Evolutionary conservation across 2,888 invertebrate genomes (phyloP).

Genomic region (Phasia obesa): DNA sequence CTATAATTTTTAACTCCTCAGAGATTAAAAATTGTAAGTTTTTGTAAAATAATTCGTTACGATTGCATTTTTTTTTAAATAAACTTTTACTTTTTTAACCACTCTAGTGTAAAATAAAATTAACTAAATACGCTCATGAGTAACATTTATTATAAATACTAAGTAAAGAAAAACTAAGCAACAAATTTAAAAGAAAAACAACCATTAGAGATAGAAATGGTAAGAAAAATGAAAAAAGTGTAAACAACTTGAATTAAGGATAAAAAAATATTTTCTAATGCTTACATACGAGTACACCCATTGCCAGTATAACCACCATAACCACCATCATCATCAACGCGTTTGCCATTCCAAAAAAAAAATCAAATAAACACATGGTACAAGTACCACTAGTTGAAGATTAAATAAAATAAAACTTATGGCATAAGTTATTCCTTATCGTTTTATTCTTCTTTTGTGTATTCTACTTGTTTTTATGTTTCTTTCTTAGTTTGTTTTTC

Average conservation of each 20-base stretch:
- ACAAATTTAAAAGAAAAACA: slow-evolving; percentile 27
- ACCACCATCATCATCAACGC: not conserved
- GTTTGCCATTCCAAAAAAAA: not conserved
- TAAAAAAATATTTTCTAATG: slow-evolving; percentile 55
- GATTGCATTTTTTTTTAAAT: slow-evolving; percentile 28
- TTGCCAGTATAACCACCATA: not conserved
- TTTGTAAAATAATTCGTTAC: slow-evolving; percentile 50
- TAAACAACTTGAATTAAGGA: slow-evolving; percentile 43
- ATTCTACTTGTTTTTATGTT: no score
- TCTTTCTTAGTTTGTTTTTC: no score
- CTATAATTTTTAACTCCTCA: slow-evolving; percentile 51
- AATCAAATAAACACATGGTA: slow-evolving; percentile 4
- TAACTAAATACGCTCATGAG: slow-evolving; percentile 73
- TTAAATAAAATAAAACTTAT: slow-evolving; percentile 58
- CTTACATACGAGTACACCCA: slow-evolving; percentile 9
- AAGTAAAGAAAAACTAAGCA: slow-evolving; percentile 45
- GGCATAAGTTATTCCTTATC: slow-evolving; percentile 51
- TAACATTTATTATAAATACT: slow-evolving; percentile 72
- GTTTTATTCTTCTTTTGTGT: no score
- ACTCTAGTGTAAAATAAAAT: slow-evolving; percentile 73
- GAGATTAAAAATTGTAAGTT: slow-evolving; percentile 55
- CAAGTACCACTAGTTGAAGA: slow-evolving; percentile 28
- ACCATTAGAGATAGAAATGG: slow-evolving; percentile 3
- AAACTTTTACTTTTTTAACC: slow-evolving; percentile 48
- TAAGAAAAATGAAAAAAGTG: slow-evolving; percentile 26